phyloP scores from a whole-genome alignment of 2,797 vertebrate species.

The Pangasius macronema region DNA sequence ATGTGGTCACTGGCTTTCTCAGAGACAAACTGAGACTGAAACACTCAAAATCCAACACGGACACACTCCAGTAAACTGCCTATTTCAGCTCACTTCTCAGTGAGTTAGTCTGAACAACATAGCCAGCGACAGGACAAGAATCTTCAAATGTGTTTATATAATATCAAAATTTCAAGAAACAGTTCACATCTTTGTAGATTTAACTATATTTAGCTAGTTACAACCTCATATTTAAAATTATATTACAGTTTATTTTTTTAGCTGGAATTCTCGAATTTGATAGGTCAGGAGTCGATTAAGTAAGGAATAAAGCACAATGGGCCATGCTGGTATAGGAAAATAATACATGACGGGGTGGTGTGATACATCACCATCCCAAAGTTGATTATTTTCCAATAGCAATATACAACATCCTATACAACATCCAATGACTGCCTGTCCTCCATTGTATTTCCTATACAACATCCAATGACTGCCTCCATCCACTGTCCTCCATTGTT shows the following conservation, averaged over 20 bases:
- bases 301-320: background rate
- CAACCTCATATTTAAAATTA: background rate
- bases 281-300: background rate
- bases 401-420: background rate
- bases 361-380: background rate
- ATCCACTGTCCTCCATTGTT: background rate
- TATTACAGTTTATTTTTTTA: background rate
- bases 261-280: background rate
- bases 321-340: background rate
- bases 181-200: too few species aligned
- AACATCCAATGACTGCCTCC: background rate
- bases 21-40: slow-evolving; percentile 34
- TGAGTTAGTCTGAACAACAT: background rate
- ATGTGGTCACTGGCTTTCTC: slow-evolving; percentile 42
- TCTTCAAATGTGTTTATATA: background rate
- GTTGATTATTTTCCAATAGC: background rate
- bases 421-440: background rate
- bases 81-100: background rate
- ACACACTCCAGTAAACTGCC: slow-evolving; percentile 3
- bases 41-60: slow-evolving; percentile 21
- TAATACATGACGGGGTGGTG: background rate
- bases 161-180: background rate
- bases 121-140: background rate
- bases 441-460: background rate
- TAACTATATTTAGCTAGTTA: background rate